A percentile compares a stretch with the other conserved stretches of the same genome.
Evolutionary conservation across 2,113 vertebrate species (phyloP).

Genomic region (Grantiella picta): DNA sequence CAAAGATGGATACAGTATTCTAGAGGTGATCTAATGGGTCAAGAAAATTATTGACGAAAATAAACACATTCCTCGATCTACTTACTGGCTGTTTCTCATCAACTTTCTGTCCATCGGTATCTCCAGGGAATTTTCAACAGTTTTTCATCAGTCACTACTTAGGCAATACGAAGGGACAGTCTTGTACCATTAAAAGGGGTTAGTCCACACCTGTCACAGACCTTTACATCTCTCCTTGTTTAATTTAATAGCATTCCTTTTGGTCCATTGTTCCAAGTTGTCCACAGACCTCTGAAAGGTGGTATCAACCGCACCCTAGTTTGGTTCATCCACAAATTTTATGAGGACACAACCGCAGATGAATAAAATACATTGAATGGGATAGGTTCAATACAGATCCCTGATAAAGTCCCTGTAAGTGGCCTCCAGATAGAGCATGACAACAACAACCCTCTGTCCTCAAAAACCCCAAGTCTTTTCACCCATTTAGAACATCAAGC

Average conservation of each 20-base stretch:
- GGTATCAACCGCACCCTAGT: background rate
- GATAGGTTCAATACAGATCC: background rate
- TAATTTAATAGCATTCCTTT: background rate
- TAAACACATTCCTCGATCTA: background rate
- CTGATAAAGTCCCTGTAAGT: background rate
- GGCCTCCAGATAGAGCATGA: background rate
- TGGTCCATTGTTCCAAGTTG: background rate
- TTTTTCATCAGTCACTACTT: background rate
- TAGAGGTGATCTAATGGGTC: background rate
- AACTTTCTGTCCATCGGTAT: background rate
- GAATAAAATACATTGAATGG: background rate
- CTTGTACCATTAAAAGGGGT: fast-evolving
- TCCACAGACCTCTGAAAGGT: background rate
- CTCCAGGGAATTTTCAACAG: background rate
- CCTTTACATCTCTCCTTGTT: background rate
- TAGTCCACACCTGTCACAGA: background rate
- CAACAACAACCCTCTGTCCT: background rate
- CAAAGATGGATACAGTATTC: background rate
- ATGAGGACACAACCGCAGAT: background rate
- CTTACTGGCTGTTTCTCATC: background rate
- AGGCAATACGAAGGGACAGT: background rate
- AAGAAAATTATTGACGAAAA: background rate
- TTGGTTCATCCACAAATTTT: background rate
- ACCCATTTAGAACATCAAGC: background rate
- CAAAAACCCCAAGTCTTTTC: background rate